phyloP scores from a whole-genome alignment of 2,113 vertebrate species.

The Amblyopsis rosae region DNA sequence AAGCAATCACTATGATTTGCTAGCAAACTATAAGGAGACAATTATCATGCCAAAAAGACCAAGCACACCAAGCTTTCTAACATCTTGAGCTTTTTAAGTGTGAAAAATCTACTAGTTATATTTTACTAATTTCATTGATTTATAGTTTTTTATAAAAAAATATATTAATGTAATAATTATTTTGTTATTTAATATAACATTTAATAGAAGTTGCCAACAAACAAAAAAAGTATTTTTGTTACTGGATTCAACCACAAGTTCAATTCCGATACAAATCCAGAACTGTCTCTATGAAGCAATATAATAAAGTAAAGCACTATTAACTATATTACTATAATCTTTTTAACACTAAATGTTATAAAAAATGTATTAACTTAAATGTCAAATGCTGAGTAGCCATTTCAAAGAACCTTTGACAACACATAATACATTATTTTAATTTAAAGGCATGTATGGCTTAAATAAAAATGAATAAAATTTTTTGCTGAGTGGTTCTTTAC shows the following conservation, averaged over 20 bases:
- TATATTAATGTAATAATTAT: background rate
- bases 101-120: background rate
- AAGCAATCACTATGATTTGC: conserved; percentile 23
- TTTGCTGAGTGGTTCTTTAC: background rate
- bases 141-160: background rate
- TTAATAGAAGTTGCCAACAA: background rate
- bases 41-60: conserved; percentile 27
- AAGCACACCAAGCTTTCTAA: background rate
- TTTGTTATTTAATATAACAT: background rate
- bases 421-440: no score
- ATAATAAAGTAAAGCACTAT: no score
- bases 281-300: no score
- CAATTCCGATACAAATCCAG: background rate
- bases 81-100: background rate
- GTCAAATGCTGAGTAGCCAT: no score
- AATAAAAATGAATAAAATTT: background rate
- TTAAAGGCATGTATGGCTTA: no score
- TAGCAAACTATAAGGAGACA: conserved; percentile 29
- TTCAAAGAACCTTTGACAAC: no score
- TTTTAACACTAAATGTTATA: no score
- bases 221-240: background rate
- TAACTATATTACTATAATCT: no score
- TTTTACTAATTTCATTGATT: background rate
- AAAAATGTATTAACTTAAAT: no score
- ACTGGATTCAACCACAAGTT: background rate